Evolutionary conservation across 2,888 invertebrate genomes (phyloP).

Genomic region (Odontocerum albicorne): DNA sequence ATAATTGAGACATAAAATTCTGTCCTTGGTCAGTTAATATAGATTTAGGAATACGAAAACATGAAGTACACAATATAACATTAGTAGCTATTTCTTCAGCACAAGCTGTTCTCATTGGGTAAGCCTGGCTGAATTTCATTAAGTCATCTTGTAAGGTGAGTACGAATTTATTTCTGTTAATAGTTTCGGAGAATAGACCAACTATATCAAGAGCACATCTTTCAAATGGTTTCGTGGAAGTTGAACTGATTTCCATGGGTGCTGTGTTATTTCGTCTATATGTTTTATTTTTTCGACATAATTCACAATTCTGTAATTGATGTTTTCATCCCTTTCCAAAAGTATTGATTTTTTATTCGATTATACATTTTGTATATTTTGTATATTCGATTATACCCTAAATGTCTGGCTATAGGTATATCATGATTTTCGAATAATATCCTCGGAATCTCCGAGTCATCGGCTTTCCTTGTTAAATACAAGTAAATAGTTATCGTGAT

Average conservation of each 20-base stretch:
- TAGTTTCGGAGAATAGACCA: conserved; percentile 35
- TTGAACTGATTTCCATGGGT: conserved; percentile 36
- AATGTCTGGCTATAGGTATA: conserved; percentile 11
- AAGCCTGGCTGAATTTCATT: conserved; percentile 42
- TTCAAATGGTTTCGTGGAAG: conserved; percentile 34
- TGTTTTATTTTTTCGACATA: conserved; percentile 10
- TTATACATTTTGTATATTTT: conserved; percentile 29
- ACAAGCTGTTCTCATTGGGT: no score
- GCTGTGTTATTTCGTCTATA: not conserved
- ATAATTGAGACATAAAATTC: conserved; percentile 44
- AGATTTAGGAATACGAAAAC: no score
- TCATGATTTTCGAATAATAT: conserved; percentile 5
- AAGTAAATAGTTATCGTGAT: not conserved
- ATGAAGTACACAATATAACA: no score
- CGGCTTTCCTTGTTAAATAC: not conserved
- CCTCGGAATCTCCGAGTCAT: not conserved
- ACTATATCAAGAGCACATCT: conserved; percentile 37
- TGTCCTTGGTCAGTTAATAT: conserved; percentile 58
- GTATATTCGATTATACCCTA: no score
- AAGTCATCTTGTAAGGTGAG: conserved; percentile 38
- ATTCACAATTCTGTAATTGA: conserved; percentile 16
- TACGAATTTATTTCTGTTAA: conserved; percentile 13
- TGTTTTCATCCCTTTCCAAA: conserved; percentile 8
- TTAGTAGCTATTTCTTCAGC: no score
- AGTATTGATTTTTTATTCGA: conserved; percentile 19